These are phyloP conservation scores for Caenorhabditis uteleia DNA, from an alignment of 2,888 invertebrate genomes.

Conservation along the genomic window DNA sequence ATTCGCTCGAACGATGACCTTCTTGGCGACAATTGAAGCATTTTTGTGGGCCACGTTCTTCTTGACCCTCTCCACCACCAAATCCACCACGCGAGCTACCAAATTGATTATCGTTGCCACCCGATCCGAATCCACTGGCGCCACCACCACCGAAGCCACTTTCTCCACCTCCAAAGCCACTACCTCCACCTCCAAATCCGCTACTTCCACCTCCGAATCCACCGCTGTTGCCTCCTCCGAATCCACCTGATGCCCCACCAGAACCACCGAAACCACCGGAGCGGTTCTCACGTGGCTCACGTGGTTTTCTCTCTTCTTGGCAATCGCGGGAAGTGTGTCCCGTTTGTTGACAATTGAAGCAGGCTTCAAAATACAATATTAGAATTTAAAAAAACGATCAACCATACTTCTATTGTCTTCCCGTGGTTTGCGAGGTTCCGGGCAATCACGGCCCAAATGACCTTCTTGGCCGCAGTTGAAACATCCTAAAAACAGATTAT, in stretches of 20 bases:
- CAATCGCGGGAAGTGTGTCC: conserved; percentile 40
- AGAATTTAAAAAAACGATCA: background rate
- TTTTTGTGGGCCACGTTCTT: conserved; percentile 13
- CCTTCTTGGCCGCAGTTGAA: conserved; percentile 21
- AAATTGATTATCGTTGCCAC: conserved; percentile 2
- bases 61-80: conserved; percentile 5
- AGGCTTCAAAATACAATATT: conserved; percentile 10
- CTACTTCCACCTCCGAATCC: conserved; percentile 6
- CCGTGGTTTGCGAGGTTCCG: conserved; percentile 28
- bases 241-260: conserved; percentile 10
- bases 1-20: conserved; percentile 46
- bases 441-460: conserved; percentile 11
- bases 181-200: conserved; percentile 19
- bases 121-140: conserved; percentile 11
- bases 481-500: conserved; percentile 16
- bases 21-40: conserved; percentile 53
- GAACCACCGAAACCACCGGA: conserved; percentile 1
- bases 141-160: conserved; percentile 7
- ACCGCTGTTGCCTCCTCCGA: background rate
- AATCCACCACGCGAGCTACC: conserved; percentile 7
- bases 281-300: conserved; percentile 6
- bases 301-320: conserved; percentile 20
- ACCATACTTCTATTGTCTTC: conserved; percentile 12
- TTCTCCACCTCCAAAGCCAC: conserved; percentile 17
- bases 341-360: conserved; percentile 38